Evolutionary conservation across 2,888 invertebrate species (phyloP), one percentile per base, ranked within the genome.

Genomic region (Chaitophorus viminalis): DNA sequence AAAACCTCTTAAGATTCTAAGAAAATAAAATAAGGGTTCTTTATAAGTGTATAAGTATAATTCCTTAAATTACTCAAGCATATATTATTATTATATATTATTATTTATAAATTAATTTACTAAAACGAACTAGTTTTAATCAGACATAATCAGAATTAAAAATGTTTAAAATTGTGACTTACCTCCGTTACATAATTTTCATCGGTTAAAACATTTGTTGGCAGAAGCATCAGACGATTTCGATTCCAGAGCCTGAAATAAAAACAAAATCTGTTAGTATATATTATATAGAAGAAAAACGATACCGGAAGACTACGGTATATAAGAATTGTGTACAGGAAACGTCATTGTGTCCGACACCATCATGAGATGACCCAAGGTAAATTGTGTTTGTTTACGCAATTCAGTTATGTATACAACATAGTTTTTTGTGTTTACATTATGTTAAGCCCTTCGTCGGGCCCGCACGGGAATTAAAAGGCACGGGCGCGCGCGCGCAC

Each of bases 211-310:
- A 87, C 87, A 87, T 75, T 87, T 75, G 81, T 87, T 81, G 87
- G 87, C 87, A 81, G 87, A 87, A 87, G 87, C 87, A 87, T 87
- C 87, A 87, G 87, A 87, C 87, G 87, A 87, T 87, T 87, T 87
- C 79, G 87, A 87, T 87, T 81, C 87, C 81, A 74, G 87, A 81
- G 74, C 81, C 87, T 87, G n/a, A 74, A 78, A 74, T 14, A 79
- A 60, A 39, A 74, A 78, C 17, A 86, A 70, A 5, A 33, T 76
- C 6, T 21, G 25, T 33, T 54, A 31, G 17, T 29, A 76, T 25
- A n/a, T 25, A 39, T 1, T n/a, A n/a, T n/a, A n/a, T n/a, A n/a
- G 25, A 11, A 9, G 33, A 31, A 68, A 81, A 81, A 81, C 9
- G 52, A 76, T 33, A 60, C 33, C 60, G 33, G 54, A 25, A 2